Percentiles rank a stretch among this genome's conserved stretches.
Evolutionary conservation across 2,888 invertebrate genomes (phyloP).

Genomic region (Calliopum simillimum): DNA sequence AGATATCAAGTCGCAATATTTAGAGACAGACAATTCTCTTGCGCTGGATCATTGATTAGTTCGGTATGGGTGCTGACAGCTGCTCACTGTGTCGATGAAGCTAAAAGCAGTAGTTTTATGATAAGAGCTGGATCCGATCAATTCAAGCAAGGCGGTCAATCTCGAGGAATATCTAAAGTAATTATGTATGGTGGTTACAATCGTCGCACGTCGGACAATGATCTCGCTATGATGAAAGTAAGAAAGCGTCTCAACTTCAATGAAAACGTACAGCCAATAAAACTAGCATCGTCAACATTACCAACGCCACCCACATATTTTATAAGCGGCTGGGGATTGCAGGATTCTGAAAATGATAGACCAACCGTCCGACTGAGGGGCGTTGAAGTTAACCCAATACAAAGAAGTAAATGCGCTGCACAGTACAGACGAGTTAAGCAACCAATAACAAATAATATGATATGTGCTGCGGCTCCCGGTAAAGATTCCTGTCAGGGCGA

Average conservation of each 20-base stretch:
- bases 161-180: slow-evolving; percentile 15
- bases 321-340: slow-evolving; percentile 35
- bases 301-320: background rate
- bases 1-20: slow-evolving; percentile 30
- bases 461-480: slow-evolving; percentile 20
- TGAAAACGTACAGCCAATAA: slow-evolving; percentile 14
- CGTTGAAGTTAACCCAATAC: slow-evolving; percentile 7
- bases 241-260: slow-evolving; percentile 6
- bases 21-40: slow-evolving; percentile 12
- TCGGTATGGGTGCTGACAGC: slow-evolving; percentile 31
- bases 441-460: slow-evolving; percentile 10
- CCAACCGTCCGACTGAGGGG: slow-evolving; percentile 24
- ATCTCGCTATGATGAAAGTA: slow-evolving; percentile 22
- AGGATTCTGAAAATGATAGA: background rate
- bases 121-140: slow-evolving; percentile 26
- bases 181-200: slow-evolving; percentile 15
- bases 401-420: background rate
- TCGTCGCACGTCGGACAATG: background rate
- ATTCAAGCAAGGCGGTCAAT: slow-evolving; percentile 27
- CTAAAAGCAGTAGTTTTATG: background rate
- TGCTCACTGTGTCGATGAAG: slow-evolving; percentile 32
- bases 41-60: slow-evolving; percentile 29
- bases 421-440: background rate
- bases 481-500: slow-evolving; percentile 44
- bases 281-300: background rate